Evolutionary conservation across 2,888 invertebrate genomes (phyloP).

Genomic region (Rhagonycha fulva): DNA sequence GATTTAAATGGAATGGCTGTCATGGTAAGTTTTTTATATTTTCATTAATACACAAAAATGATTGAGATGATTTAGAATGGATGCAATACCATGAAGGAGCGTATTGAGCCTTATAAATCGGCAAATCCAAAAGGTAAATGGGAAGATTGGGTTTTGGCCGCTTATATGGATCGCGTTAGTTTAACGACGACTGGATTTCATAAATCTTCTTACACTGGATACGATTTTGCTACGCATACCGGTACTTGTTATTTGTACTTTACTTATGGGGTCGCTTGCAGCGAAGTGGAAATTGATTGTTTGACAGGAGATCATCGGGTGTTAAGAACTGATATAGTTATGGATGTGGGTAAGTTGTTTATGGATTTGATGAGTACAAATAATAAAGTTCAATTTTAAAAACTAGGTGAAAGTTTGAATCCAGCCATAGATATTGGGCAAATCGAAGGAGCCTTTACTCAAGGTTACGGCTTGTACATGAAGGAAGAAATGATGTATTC

Average conservation of each 20-base stretch:
- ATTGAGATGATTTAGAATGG: slow-evolving; percentile 62
- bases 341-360: slow-evolving; percentile 76
- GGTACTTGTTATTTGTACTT: slow-evolving; percentile 83
- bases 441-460: slow-evolving; percentile 94
- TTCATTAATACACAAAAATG: not conserved
- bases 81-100: slow-evolving; percentile 72
- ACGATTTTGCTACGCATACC: slow-evolving; percentile 69
- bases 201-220: slow-evolving; percentile 74
- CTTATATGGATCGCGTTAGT: slow-evolving; percentile 77
- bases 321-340: slow-evolving; percentile 88
- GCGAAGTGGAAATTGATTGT: slow-evolving; percentile 92
- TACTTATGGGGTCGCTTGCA: slow-evolving; percentile 83
- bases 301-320: slow-evolving; percentile 93
- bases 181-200: slow-evolving; percentile 85
- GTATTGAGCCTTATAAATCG: slow-evolving; percentile 75
- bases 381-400: not conserved
- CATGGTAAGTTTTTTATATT: slow-evolving; percentile 54
- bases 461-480: slow-evolving; percentile 92
- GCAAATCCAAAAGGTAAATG: slow-evolving; percentile 78
- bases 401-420: slow-evolving; percentile 79
- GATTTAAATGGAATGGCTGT: slow-evolving; percentile 93
- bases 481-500: slow-evolving; percentile 89
- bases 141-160: slow-evolving; percentile 83
- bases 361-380: not conserved
- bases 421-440: slow-evolving; percentile 97